These are phyloP conservation scores for Anorthoa munda DNA, from an alignment of 2,888 invertebrate species.

Conservation along the genomic window DNA sequence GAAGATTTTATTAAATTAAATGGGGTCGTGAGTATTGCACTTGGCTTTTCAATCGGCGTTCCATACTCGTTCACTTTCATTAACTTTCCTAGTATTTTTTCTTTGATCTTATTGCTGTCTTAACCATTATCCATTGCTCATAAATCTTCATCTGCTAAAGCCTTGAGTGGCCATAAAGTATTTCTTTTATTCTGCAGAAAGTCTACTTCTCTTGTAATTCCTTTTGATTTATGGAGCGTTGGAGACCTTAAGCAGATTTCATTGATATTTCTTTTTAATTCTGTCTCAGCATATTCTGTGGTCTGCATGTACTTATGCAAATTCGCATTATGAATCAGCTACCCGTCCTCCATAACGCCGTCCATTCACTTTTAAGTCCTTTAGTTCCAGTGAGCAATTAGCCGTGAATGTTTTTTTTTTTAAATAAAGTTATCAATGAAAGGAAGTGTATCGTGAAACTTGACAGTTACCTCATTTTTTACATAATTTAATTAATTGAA, in stretches of 20 bases:
- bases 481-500: slow-evolving; percentile 62
- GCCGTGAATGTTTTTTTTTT: slow-evolving; percentile 55
- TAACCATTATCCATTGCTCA: slow-evolving; percentile 27
- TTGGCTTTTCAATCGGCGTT: slow-evolving; percentile 8
- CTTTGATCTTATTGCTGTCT: slow-evolving; percentile 35
- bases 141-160: slow-evolving; percentile 43
- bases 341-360: slow-evolving; percentile 44
- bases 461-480: slow-evolving; percentile 65
- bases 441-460: slow-evolving; percentile 66
- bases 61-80: background rate
- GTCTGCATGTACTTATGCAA: slow-evolving; percentile 54
- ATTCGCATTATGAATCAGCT: slow-evolving; percentile 63
- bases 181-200: slow-evolving; percentile 47
- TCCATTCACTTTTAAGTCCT: slow-evolving; percentile 63
- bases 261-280: slow-evolving; percentile 64
- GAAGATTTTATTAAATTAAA: slow-evolving; percentile 2
- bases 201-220: slow-evolving; percentile 37
- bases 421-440: slow-evolving; percentile 72
- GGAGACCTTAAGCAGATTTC: slow-evolving; percentile 52
- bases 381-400: slow-evolving; percentile 58
- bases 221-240: slow-evolving; percentile 52
- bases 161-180: slow-evolving; percentile 41
- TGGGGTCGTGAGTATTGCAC: background rate
- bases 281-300: slow-evolving; percentile 34
- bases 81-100: slow-evolving; percentile 32